Conservation (phyloP, 2,888 invertebrate species). For the Drosophila demipolita region DNA sequence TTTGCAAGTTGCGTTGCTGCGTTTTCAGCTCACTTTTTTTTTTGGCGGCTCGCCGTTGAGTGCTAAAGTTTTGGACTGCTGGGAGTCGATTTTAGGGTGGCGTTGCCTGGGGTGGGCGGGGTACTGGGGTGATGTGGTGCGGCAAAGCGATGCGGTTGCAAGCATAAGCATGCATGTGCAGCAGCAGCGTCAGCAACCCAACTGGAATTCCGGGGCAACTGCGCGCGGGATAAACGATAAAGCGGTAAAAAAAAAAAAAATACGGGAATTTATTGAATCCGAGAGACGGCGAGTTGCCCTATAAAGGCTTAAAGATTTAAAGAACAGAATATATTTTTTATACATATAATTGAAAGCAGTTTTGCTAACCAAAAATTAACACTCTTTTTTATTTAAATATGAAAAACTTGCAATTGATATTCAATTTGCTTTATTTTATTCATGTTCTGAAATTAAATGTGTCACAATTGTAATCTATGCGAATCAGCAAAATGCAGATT, state of each 20-base stretch:
- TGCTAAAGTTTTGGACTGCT: constrained; percentile 60
- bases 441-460: not conserved
- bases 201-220: constrained; percentile 33
- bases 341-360: not conserved
- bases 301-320: not conserved
- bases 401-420: no score
- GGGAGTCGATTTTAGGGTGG: constrained; percentile 15
- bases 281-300: not conserved
- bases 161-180: constrained; percentile 40
- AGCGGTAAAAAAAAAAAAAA: constrained; percentile 4
- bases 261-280: not conserved
- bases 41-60: constrained; percentile 44
- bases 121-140: not conserved
- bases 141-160: constrained; percentile 11
- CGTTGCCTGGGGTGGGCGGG: not conserved
- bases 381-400: no score
- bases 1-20: constrained; percentile 47
- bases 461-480: not conserved
- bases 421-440: not conserved
- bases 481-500: not conserved
- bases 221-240: constrained; percentile 11
- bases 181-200: constrained; percentile 12
- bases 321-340: not conserved
- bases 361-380: not conserved
- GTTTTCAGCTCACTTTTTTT: constrained; percentile 5